Percentiles rank a stretch among this genome's conserved stretches.
Conservation (phyloP, 2,113 vertebrate genomes). For the Brachyhypopomus occidentalis region DNA sequence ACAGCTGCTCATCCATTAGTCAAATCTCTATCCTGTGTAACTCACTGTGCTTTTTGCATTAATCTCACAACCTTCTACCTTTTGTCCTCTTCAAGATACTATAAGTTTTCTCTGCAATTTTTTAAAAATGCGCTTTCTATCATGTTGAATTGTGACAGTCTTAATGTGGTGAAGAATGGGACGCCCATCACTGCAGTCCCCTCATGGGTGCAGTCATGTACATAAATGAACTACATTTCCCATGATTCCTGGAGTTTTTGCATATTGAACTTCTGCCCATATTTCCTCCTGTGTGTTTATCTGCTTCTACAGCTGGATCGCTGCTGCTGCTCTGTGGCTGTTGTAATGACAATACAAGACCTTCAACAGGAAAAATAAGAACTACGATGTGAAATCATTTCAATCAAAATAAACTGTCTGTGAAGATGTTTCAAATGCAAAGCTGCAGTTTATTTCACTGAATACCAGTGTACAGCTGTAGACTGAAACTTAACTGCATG, state of each 20-base stretch:
- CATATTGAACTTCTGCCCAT: conserved; percentile 59
- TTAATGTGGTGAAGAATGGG: conserved; percentile 54
- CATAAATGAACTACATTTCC: conserved; percentile 62
- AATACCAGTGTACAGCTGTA: not conserved
- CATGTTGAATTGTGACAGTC: conserved; percentile 59
- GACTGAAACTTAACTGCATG: not conserved
- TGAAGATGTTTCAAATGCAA: conserved; percentile 85
- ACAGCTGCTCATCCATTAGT: conserved; percentile 37
- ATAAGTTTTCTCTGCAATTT: conserved; percentile 39
- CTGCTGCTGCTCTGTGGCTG: conserved; percentile 93
- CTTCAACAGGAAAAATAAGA: conserved; percentile 75
- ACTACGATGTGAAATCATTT: conserved; percentile 96
- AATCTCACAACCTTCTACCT: not conserved
- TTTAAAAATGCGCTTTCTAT: conserved; percentile 53
- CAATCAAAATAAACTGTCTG: conserved; percentile 97
- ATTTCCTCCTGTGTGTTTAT: conserved; percentile 75
- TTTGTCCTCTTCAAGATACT: conserved; percentile 25
- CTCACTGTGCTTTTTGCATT: conserved; percentile 58
- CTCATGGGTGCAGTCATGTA: conserved; percentile 44
- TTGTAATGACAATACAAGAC: conserved; percentile 82
- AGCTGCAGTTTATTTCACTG: conserved; percentile 50
- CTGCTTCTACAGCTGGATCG: conserved; percentile 88
- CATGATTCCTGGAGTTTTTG: conserved; percentile 62
- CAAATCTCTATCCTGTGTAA: conserved; percentile 63
- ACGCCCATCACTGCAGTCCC: conserved; percentile 44